A percentile compares a stretch with the other conserved stretches of the same genome.
phyloP scores from a whole-genome alignment of 2,888 invertebrate species.

The Cosmia trapezina region DNA sequence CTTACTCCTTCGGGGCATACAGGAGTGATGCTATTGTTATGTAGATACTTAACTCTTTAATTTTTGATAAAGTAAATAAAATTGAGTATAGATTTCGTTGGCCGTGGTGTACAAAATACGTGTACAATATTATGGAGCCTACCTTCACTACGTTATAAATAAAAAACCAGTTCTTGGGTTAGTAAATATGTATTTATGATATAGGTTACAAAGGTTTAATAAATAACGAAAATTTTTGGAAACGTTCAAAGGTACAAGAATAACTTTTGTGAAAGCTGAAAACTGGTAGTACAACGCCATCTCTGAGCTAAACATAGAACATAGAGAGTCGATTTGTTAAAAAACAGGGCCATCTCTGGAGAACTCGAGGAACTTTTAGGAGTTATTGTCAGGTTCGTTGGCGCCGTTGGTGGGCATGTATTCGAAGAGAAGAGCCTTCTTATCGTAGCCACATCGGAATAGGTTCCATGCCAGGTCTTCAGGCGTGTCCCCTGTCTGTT shows the following conservation, averaged over 20 bases:
- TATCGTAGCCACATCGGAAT: constrained; percentile 85
- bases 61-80: no score
- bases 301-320: constrained; percentile 28
- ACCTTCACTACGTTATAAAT: background rate
- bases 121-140: no score
- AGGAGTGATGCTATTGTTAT: no score
- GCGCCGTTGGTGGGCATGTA: constrained; percentile 76
- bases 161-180: constrained; percentile 37
- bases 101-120: no score
- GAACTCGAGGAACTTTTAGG: constrained; percentile 50
- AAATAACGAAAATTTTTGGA: constrained; percentile 37
- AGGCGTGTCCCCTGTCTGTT: constrained; percentile 79
- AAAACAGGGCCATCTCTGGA: constrained; percentile 57
- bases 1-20: no score
- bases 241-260: constrained; percentile 27
- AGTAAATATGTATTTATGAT: constrained; percentile 44
- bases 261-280: constrained; percentile 30
- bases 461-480: constrained; percentile 86
- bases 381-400: constrained; percentile 64
- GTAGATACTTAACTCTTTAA: no score
- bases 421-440: constrained; percentile 82
- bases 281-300: constrained; percentile 24
- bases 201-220: constrained; percentile 32
- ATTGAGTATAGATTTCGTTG: no score
- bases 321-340: background rate